A percentile compares a stretch with the other conserved stretches of the same genome.
Evolutionary conservation across 2,113 vertebrate species (phyloP).

Genomic region (Hymenochirus boettgeri): DNA sequence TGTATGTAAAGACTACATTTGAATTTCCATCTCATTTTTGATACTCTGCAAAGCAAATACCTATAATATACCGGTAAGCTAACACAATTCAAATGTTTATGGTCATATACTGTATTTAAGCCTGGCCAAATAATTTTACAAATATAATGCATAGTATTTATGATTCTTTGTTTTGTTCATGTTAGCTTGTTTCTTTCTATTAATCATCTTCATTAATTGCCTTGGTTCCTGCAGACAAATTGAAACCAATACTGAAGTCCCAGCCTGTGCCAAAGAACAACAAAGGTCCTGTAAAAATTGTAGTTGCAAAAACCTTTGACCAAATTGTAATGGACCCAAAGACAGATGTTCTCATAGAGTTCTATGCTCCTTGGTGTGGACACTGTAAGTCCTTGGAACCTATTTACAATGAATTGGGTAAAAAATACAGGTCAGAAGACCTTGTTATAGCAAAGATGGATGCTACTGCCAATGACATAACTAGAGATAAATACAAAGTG

Average conservation of each 20-base stretch:
- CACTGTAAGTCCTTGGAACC: constrained; percentile 95
- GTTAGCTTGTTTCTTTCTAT: too few relatives aligned
- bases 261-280: constrained; percentile 90
- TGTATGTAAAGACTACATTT: too few relatives aligned
- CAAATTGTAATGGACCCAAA: constrained; percentile 84
- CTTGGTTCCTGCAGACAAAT: constrained; percentile 73
- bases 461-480: constrained; percentile 82
- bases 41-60: too few relatives aligned
- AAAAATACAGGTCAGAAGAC: constrained; percentile 85
- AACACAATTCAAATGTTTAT: too few relatives aligned
- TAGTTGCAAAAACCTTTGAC: constrained; percentile 93
- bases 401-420: constrained; percentile 77
- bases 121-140: too few relatives aligned
- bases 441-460: constrained; percentile 97
- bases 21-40: too few relatives aligned
- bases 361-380: constrained; percentile 96
- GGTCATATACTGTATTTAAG: too few relatives aligned
- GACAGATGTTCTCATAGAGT: constrained; percentile 90
- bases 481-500: constrained; percentile 75
- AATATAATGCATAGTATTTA: too few relatives aligned
- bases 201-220: too few relatives aligned
- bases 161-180: too few relatives aligned
- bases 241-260: constrained; percentile 86
- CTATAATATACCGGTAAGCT: too few relatives aligned
- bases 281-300: constrained; percentile 88